Base-by-base conservation (phyloP, 2,888 invertebrate genomes). In the Drosophila phalerata region DNA sequence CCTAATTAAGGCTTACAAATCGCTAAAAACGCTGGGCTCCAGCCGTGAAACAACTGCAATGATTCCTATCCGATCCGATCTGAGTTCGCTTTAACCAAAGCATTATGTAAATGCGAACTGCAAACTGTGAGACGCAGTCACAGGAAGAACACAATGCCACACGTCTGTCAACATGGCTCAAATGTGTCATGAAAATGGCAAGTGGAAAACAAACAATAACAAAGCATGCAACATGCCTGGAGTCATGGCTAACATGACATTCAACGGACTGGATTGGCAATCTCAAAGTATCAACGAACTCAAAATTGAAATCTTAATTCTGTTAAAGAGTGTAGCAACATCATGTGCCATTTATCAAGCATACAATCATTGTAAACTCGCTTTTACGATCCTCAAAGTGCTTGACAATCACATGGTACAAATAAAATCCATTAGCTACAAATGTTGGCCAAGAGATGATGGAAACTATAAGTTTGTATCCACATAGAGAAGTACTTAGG, bases 71-170 rank as follows among this genome's bases (percentile, higher is more conserved):
- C 32, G 13, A 47, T 30, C 30, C 61, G 34, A 52, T 47, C 47
- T 4, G 45, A 25, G 69, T 69, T 69, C 53, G 74, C 73, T 71
- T 70, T 77, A 74, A 38, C 86, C 86, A 89, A 86, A 85, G 71
- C 64, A 73, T 73, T 80, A 88, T 85, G 88, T 76, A 84, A 89
- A 88, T 82, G 55, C 34, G n/a, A 62, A 60, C 17, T 37, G 53
- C 55, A 42, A 58, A 38, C 64, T 72, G 42, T 17, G 30, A 67
- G 53, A 32, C 69, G 38, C 45, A 63, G 78, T 68, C 78, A 76
- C 89, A 89, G 89, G 90, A 89, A 89, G 81, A 73, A 67, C 70
- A 37, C 90, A 89, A 90, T 90, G 89, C 56, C 89, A 77, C 76
- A 67, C 72, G 79, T 77, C 63, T 60, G 63, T 75, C 75, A 77